These are phyloP conservation scores for Hylyphantes graminicola DNA, from an alignment of 1,140 invertebrate species.

Conservation along the genomic window DNA sequence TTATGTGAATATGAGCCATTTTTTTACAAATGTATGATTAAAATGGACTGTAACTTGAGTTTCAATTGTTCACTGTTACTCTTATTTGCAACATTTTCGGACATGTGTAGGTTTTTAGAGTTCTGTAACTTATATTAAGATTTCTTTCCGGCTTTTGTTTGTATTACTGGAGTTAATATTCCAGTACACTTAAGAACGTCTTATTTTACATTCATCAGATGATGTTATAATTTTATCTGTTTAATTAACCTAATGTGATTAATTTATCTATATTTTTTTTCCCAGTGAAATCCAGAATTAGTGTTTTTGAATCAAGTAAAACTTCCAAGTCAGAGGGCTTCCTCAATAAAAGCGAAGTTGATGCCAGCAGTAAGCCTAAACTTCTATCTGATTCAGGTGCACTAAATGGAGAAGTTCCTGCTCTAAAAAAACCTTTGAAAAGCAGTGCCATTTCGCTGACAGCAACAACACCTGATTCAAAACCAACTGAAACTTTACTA, in stretches of 20 bases:
- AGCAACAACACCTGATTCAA: neutral
- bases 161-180: too few relatives aligned
- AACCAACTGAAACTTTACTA: neutral
- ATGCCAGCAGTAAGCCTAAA: neutral
- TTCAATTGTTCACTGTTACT: neutral
- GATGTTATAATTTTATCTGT: neutral
- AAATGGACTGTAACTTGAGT: neutral
- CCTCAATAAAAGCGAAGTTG: neutral
- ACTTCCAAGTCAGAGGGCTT: neutral
- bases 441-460: neutral
- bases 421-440: slow-evolving; percentile 12
- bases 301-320: slow-evolving; percentile 38
- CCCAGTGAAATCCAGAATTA: slow-evolving; percentile 49
- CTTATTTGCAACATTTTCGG: neutral
- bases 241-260: neutral
- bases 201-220: too few relatives aligned
- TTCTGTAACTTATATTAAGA: neutral
- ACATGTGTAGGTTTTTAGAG: too few relatives aligned
- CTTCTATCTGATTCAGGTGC: neutral
- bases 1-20: neutral
- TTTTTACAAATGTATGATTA: neutral
- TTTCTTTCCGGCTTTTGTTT: neutral
- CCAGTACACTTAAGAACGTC: too few relatives aligned
- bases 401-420: neutral
- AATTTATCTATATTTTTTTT: slow-evolving; percentile 5